Conservation (phyloP, 2,113 vertebrate genomes). For the Catharus bicknelli region DNA sequence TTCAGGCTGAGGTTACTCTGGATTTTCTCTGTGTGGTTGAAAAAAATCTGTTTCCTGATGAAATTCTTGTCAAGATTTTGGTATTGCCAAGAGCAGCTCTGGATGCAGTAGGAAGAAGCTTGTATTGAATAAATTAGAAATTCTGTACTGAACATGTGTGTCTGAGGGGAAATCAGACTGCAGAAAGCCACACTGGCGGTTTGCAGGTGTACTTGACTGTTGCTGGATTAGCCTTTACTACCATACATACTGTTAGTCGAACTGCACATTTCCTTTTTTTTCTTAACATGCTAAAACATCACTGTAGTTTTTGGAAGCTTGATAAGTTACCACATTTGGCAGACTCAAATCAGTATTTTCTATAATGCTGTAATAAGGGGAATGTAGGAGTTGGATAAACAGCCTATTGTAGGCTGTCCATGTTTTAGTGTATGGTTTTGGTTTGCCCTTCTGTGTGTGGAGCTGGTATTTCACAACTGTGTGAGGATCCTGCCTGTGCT, state of each 20-base stretch:
- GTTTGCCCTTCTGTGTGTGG: background rate
- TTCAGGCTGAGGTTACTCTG: background rate
- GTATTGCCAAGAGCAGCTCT: background rate
- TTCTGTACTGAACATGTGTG: background rate
- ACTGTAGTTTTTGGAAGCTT: background rate
- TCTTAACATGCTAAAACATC: background rate
- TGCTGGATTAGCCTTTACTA: background rate
- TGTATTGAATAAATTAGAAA: background rate
- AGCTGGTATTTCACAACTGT: background rate
- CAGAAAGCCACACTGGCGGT: background rate
- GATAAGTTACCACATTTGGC: background rate
- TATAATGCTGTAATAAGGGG: background rate
- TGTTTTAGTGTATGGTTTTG: background rate
- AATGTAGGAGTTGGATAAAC: background rate
- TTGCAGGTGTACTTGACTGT: accelerated
- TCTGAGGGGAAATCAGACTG: background rate
- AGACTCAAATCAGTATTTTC: background rate
- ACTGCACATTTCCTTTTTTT: background rate
- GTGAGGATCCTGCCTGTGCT: background rate
- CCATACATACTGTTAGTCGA: background rate
- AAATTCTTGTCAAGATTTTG: background rate
- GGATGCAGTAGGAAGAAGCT: background rate
- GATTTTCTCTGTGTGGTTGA: background rate
- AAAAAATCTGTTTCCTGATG: background rate
- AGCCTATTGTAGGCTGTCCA: background rate